These are phyloP conservation scores for Octonoba sinensis DNA, from an alignment of 2,888 invertebrate genomes.

Conservation along the genomic window DNA sequence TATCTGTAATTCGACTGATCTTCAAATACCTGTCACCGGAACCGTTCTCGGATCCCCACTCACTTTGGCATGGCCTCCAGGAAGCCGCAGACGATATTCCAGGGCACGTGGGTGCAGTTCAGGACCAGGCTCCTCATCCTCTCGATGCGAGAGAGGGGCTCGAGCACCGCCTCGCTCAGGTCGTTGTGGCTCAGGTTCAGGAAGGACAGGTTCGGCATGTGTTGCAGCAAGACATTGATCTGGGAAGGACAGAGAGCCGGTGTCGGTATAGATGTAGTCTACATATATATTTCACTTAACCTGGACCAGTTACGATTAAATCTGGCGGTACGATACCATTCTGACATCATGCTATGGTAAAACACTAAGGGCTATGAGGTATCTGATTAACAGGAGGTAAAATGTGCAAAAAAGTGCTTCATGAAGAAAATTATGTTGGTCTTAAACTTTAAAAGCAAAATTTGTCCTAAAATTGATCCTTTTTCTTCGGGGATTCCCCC, in stretches of 20 bases:
- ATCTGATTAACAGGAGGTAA: background rate
- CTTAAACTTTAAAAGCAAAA: too few relatives aligned
- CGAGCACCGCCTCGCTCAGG: constrained; percentile 70
- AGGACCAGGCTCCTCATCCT: constrained; percentile 80
- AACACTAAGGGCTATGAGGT: too few relatives aligned
- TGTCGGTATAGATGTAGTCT: background rate
- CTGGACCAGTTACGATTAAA: too few relatives aligned
- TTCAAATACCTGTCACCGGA: too few relatives aligned
- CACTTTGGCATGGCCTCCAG: constrained; percentile 73
- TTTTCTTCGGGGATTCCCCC: background rate
- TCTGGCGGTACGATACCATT: background rate
- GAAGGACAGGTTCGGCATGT: constrained; percentile 90
- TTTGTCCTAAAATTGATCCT: too few relatives aligned
- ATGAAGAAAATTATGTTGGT: too few relatives aligned
- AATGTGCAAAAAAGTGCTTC: too few relatives aligned
- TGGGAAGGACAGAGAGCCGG: constrained; percentile 68
- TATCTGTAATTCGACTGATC: too few relatives aligned
- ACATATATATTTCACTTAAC: background rate
- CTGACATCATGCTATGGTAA: too few relatives aligned
- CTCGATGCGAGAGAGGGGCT: constrained; percentile 52
- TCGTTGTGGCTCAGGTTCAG: constrained; percentile 93
- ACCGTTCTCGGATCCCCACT: too few relatives aligned
- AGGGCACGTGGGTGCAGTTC: constrained; percentile 88
- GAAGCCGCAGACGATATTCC: constrained; percentile 84
- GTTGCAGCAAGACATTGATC: constrained; percentile 87